Percentiles rank a stretch among this genome's conserved stretches.
phyloP scores from a whole-genome alignment of 2,797 vertebrate genomes.

The Pipistrellus pygmaeus region DNA sequence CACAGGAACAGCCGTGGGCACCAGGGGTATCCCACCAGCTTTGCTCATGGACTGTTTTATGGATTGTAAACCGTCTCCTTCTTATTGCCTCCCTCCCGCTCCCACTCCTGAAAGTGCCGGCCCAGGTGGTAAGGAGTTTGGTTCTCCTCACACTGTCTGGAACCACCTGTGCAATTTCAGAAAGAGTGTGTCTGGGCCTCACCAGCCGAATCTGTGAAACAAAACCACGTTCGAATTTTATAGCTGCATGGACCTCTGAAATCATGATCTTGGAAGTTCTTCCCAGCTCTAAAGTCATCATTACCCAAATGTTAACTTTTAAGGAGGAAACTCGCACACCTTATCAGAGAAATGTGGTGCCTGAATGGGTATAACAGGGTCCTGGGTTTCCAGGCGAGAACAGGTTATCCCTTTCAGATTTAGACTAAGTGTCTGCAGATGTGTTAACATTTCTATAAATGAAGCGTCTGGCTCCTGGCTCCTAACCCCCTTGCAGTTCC shows the following conservation, averaged over 20 bases:
- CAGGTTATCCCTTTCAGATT: conserved; percentile 36
- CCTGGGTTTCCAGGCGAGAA: neutral
- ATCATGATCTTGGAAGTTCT: neutral
- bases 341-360: neutral
- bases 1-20: neutral
- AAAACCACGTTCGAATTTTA: neutral
- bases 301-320: conserved; percentile 32
- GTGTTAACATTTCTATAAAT: neutral
- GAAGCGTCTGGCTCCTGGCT: neutral
- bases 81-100: neutral
- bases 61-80: neutral
- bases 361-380: neutral
- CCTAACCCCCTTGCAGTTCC: neutral
- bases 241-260: neutral
- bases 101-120: neutral
- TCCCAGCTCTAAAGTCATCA: neutral
- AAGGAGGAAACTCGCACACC: neutral
- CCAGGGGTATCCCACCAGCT: neutral
- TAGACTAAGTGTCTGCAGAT: conserved; percentile 11
- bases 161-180: neutral
- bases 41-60: neutral
- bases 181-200: neutral
- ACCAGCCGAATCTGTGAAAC: neutral
- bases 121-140: neutral
- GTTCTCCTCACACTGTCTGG: neutral